phyloP scores from a whole-genome alignment of 2,888 invertebrate species.

The Calameuta filiformis region DNA sequence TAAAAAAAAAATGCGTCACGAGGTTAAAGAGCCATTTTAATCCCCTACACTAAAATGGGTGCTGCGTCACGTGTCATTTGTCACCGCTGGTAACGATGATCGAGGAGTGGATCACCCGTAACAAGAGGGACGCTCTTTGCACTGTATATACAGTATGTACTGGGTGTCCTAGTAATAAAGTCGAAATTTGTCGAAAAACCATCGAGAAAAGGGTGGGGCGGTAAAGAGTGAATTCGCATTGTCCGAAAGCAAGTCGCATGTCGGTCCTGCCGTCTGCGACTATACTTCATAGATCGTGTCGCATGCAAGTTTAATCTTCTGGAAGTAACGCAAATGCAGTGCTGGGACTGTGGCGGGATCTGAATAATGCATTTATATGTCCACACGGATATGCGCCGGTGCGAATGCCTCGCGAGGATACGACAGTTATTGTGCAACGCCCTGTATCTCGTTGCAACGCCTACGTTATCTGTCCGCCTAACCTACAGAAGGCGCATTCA shows the following conservation, averaged over 20 bases:
- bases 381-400: constrained; percentile 37
- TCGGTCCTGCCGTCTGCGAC: constrained; percentile 49
- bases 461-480: neutral
- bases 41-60: neutral
- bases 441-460: neutral
- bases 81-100: neutral
- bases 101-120: neutral
- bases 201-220: neutral
- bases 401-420: constrained; percentile 44
- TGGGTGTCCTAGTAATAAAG: constrained; percentile 37
- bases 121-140: neutral
- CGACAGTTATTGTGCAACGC: constrained; percentile 14
- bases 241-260: constrained; percentile 58
- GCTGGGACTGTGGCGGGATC: constrained; percentile 8
- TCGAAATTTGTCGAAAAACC: constrained; percentile 42
- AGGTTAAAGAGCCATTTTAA: neutral
- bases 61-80: neutral
- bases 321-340: constrained; percentile 63
- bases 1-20: neutral
- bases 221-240: constrained; percentile 29
- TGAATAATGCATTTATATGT: constrained; percentile 56
- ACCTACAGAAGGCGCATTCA: neutral
- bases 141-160: neutral
- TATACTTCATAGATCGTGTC: constrained; percentile 53
- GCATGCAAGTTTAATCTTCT: constrained; percentile 63